Conservation (phyloP, 2,113 vertebrate genomes). For the pig (Sus scrofa) region T2T-Sscrofa CM000824.6:95325501-95326000, state of each 20-base stretch:
- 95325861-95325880: rapidly evolving
- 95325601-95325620: neutral
- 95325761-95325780: neutral
- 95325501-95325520: neutral
- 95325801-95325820: neutral
- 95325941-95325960: constrained; percentile 86
- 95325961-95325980: constrained; percentile 89
- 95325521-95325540: neutral
- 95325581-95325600: rapidly evolving
- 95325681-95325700: rapidly evolving
- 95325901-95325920: constrained; percentile 90
- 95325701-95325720: neutral
- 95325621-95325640: too few relatives aligned
- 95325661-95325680: rapidly evolving
- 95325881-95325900: constrained; percentile 91
- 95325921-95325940: constrained; percentile 94
- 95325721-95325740: rapidly evolving
- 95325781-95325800: neutral
- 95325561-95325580: neutral
- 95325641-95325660: too few relatives aligned
- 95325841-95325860: neutral
- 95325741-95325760: neutral
- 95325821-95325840: neutral
- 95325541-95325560: neutral
- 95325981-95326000: constrained; percentile 91